A percentile compares a stretch with the other conserved stretches of the same genome.
These are phyloP conservation scores for Cerastoderma edule DNA, from an alignment of 2,888 invertebrate species.

Conservation along the genomic window DNA sequence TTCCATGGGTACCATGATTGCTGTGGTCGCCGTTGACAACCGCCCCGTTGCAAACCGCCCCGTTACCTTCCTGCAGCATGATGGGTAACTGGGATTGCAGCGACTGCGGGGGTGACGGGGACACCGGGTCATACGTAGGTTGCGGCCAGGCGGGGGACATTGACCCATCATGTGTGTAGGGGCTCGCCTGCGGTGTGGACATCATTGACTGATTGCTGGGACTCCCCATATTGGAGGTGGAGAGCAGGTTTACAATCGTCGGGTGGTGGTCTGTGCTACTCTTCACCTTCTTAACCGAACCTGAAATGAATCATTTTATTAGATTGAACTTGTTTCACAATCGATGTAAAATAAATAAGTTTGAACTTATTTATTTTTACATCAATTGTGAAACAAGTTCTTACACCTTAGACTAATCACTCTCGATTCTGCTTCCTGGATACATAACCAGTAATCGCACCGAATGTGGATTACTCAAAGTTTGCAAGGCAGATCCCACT, in stretches of 20 bases:
- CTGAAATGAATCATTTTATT: too few relatives aligned
- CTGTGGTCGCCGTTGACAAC: not conserved
- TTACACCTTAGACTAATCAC: too few relatives aligned
- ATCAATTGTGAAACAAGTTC: too few relatives aligned
- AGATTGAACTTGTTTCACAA: too few relatives aligned
- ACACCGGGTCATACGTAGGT: not conserved
- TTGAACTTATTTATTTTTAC: too few relatives aligned
- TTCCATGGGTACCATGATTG: too few relatives aligned
- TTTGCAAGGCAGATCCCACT: too few relatives aligned
- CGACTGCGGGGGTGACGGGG: not conserved
- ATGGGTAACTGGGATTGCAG: conserved; percentile 13
- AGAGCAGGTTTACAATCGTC: conserved; percentile 23
- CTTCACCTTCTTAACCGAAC: not conserved
- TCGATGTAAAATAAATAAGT: too few relatives aligned
- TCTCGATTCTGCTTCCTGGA: too few relatives aligned
- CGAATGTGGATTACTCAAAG: too few relatives aligned
- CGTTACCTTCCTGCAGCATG: conserved; percentile 6
- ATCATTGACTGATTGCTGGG: conserved; percentile 5
- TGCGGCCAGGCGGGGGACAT: not conserved
- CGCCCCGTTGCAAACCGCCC: not conserved
- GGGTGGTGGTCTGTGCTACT: conserved; percentile 24
- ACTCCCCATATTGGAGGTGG: not conserved
- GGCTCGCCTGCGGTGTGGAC: conserved; percentile 17
- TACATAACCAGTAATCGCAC: too few relatives aligned
- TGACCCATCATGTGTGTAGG: not conserved